Base-by-base conservation (phyloP, 2,888 invertebrate species). In the Acanthosepion lycidas region DNA sequence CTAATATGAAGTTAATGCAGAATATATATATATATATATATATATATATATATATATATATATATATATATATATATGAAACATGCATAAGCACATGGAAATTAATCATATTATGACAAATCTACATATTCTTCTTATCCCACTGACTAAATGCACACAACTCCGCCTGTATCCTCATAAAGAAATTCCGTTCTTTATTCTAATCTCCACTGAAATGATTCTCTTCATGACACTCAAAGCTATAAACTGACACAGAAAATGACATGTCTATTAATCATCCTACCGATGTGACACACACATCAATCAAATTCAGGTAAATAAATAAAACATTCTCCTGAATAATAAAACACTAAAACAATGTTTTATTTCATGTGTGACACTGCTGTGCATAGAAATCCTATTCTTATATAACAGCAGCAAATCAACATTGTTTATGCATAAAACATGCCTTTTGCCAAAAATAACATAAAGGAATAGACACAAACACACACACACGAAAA, bases 301-400 rank as follows among this genome's bases (percentile, higher is more conserved):
- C 78, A n/a, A 78, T 78, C 78, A 78, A 78, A 78, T 78, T 33
- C 78, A 78, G n/a, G 78, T 78, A 78, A 78, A 78, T 78, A 78
- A 78, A n/a, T 78, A 78, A 78, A 78, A 78, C 78, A 78, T 78
- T 78, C 33, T 5, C 18, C 15, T 78, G n/a, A 78, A 78, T 78
- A 33, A 78, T 78, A 78, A 78, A 78, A 78, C 78, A 78, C 18
- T 78, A 23, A 59, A 59, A 78, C 15, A 12, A 5, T 33, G 18
- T 33, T 15, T n/a, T 33, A 78, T 78, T 78, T 78, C 78, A 78
- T n/a, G 33, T 78, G 78, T 33, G n/a, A 78, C n/a, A n/a, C n/a
- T 5, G n/a, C 78, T 1, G 8, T 15, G 18, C 78, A n/a, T 15
- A n/a, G 33, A 78, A 78, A n/a, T 23, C 78, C 4, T 9, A n/a